Evolutionary conservation across 2,888 invertebrate genomes (phyloP), one percentile per base, ranked within the genome.

Genomic region (Brassicogethes aeneus): DNA sequence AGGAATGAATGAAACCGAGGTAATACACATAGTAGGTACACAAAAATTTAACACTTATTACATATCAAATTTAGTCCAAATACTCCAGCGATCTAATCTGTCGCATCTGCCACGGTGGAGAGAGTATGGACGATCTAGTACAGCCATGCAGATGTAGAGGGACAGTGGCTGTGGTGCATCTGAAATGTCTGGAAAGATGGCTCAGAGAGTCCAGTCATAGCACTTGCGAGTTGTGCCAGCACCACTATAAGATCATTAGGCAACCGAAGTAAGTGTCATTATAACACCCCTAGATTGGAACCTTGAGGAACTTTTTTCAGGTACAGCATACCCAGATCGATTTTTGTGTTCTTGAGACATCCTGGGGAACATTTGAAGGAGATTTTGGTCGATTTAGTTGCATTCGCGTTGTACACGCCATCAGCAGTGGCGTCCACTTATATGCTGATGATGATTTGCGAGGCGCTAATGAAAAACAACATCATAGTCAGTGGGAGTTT

Each of bases 181-280:
- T 73, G 13, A 67, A 71, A 32, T 78, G 77, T 52, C 59, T 77
- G 42, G 76, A 77, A 56, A 64, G 66, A 34, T 78, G 77, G 77
- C 64, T 78, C 2, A 70, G 71, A 33, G 72, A 74, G 54, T 72
- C 72, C 2, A 70, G 71, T 15, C 63, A 66, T 37, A 72, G 70
- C 43, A 56, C 58, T 17, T 79, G 78, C 57, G 78, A 79, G 59
- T 62, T 79, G 16, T 79, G 78, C 59, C 65, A 70, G 43, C 72
- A 72, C 54, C 66, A 69, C 43, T 78, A 70, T 55, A 57, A 67
- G 36, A 67, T 74, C 10, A 56, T 68, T 31, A 64, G 72, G 42
- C 62, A 65, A 52, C 70, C 70, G 2, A 65, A 56, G 66, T 67
- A 56, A 50, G 16, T 30, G 10, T 39, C 35, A 32, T 3, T 7